phyloP scores from a whole-genome alignment of 1,140 invertebrate species.

The Pogonomyrmex californicus region DNA sequence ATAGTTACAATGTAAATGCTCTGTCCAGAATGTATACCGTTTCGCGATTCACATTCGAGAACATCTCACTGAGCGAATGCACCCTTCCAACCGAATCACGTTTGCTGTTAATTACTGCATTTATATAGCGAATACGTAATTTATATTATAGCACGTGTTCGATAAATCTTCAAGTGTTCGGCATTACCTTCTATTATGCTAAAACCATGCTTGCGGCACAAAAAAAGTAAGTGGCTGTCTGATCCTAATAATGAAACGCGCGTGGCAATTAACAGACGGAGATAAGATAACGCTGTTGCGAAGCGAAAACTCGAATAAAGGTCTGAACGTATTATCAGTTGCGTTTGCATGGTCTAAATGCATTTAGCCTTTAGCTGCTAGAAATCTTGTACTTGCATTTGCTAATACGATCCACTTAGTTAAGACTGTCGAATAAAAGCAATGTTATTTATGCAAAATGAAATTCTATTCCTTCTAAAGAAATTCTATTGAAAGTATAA shows the following conservation, averaged over 20 bases:
- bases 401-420: conserved; percentile 16
- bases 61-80: conserved; percentile 56
- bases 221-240: not conserved
- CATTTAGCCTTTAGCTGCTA: conserved; percentile 19
- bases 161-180: conserved; percentile 48
- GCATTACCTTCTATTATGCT: conserved; percentile 17
- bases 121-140: conserved; percentile 58
- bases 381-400: conserved; percentile 31
- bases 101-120: conserved; percentile 61
- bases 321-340: conserved; percentile 16
- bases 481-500: conserved; percentile 5
- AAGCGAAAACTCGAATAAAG: conserved; percentile 42
- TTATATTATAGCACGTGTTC: conserved; percentile 48
- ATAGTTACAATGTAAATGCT: conserved; percentile 65
- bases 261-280: conserved; percentile 1
- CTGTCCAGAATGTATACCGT: conserved; percentile 61
- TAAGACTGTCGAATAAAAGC: conserved; percentile 11
- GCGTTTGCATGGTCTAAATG: not conserved
- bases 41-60: conserved; percentile 63
- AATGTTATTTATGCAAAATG: conserved; percentile 17
- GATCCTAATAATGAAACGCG: conserved; percentile 21
- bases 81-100: conserved; percentile 56
- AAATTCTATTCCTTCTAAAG: not conserved
- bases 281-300: conserved; percentile 18
- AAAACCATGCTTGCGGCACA: not conserved